A percentile compares a stretch with the other conserved stretches of the same genome.
phyloP scores from a whole-genome alignment of 2,113 vertebrate genomes.

The Toxotes jaculatrix region DNA sequence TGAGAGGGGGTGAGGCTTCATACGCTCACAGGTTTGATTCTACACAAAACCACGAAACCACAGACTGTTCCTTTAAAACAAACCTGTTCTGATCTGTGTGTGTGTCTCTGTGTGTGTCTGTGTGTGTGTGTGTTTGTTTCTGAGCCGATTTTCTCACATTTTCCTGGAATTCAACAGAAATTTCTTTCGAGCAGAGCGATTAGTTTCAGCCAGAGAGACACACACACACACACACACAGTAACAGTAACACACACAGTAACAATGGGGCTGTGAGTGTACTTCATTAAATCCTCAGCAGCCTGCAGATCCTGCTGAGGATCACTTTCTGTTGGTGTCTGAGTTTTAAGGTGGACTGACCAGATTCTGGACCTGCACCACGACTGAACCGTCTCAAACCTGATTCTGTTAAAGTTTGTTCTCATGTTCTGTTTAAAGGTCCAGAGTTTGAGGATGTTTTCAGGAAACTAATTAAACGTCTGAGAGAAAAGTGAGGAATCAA shows the following conservation, averaged over 20 bases:
- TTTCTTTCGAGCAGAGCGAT: slow-evolving; percentile 19
- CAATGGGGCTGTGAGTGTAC: slow-evolving; percentile 9
- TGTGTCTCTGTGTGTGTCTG: no score
- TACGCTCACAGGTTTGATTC: no score
- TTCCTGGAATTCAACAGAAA: slow-evolving; percentile 43
- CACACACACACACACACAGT: not conserved
- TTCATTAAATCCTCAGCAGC: slow-evolving; percentile 52
- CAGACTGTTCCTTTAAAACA: no score
- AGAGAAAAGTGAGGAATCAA: no score
- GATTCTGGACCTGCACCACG: not conserved
- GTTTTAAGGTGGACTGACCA: slow-evolving; percentile 65
- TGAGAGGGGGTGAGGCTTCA: no score
- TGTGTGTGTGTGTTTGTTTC: not conserved
- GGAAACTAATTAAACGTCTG: no score
- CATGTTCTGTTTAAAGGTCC: no score
- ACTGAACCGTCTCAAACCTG: no score
- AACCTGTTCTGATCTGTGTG: no score
- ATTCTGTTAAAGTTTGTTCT: no score
- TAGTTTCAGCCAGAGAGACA: slow-evolving; percentile 39
- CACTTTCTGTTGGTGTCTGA: slow-evolving; percentile 7
- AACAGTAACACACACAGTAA: not conserved
- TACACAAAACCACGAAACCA: no score
- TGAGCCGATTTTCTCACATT: slow-evolving; percentile 1
- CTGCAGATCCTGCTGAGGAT: slow-evolving; percentile 17
- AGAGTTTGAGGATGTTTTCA: no score